phyloP scores from a whole-genome alignment of 2,888 invertebrate genomes.

The Sipha maydis region DNA sequence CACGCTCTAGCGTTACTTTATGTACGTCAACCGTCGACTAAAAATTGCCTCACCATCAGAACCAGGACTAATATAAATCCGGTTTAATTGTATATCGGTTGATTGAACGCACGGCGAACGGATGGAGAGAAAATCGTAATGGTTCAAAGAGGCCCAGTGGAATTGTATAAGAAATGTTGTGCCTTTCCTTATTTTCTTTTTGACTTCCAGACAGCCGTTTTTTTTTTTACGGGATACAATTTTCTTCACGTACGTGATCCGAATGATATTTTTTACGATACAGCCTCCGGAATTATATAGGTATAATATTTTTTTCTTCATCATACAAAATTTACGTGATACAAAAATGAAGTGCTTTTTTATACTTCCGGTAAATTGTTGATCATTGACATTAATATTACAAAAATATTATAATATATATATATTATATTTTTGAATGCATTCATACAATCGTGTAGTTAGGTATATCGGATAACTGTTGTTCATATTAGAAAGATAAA shows the following conservation, averaged over 20 bases:
- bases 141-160: conserved; percentile 57
- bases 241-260: conserved; percentile 55
- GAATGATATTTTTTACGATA: conserved; percentile 50
- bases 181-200: conserved; percentile 48
- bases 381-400: neutral
- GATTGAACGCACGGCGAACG: conserved; percentile 21
- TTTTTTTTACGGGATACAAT: conserved; percentile 57
- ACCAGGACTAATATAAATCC: conserved; percentile 55
- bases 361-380: neutral
- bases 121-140: conserved; percentile 49
- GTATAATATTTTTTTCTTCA: neutral
- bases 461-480: neutral
- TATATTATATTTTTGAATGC: neutral
- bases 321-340: conserved; percentile 37
- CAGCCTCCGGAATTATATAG: conserved; percentile 19
- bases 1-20: neutral
- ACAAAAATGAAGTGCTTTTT: conserved; percentile 13
- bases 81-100: conserved; percentile 61
- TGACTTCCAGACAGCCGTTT: conserved; percentile 45
- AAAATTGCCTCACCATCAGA: conserved; percentile 32
- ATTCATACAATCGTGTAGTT: neutral
- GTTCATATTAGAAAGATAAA: neutral
- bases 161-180: conserved; percentile 53
- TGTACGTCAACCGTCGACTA: neutral
- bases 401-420: neutral